phyloP scores from a whole-genome alignment of 2,888 invertebrate genomes.

The Acleris holmiana region DNA sequence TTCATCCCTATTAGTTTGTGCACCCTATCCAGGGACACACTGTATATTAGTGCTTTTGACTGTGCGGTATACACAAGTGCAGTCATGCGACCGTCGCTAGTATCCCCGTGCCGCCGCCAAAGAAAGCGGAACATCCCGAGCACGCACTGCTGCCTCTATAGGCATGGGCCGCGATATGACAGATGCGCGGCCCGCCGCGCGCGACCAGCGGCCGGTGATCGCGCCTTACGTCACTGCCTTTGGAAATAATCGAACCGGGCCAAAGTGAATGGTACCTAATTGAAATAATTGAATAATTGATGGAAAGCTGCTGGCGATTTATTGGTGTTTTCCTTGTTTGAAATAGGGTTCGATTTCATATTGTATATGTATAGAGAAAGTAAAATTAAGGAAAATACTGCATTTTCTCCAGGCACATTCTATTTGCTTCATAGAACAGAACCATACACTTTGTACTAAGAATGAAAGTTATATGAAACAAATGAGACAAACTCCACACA shows the following conservation, averaged over 20 bases:
- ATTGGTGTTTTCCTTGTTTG: neutral
- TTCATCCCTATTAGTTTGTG: too few relatives aligned
- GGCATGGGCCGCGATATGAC: constrained; percentile 3
- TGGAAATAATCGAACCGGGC: constrained; percentile 26
- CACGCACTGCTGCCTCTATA: constrained; percentile 6
- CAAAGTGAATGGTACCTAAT: constrained; percentile 27
- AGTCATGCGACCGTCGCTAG: neutral
- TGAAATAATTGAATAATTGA: constrained; percentile 20
- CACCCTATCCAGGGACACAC: too few relatives aligned
- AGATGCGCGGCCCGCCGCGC: constrained; percentile 1
- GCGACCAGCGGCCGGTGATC: neutral
- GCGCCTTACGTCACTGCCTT: constrained; percentile 18
- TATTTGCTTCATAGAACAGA: too few relatives aligned
- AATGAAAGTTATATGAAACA: too few relatives aligned
- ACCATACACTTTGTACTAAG: too few relatives aligned
- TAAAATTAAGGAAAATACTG: too few relatives aligned
- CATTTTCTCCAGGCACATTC: too few relatives aligned
- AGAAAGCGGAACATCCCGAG: constrained; percentile 31
- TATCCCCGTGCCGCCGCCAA: constrained; percentile 20
- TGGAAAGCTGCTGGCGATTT: constrained; percentile 3
- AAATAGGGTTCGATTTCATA: neutral
- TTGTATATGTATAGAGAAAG: neutral
- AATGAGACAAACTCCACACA: too few relatives aligned
- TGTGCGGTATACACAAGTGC: too few relatives aligned
- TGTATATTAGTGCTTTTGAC: too few relatives aligned